Evolutionary conservation across 2,797 vertebrate species (phyloP).

Genomic region (Helicolenus hilgendorfi): DNA sequence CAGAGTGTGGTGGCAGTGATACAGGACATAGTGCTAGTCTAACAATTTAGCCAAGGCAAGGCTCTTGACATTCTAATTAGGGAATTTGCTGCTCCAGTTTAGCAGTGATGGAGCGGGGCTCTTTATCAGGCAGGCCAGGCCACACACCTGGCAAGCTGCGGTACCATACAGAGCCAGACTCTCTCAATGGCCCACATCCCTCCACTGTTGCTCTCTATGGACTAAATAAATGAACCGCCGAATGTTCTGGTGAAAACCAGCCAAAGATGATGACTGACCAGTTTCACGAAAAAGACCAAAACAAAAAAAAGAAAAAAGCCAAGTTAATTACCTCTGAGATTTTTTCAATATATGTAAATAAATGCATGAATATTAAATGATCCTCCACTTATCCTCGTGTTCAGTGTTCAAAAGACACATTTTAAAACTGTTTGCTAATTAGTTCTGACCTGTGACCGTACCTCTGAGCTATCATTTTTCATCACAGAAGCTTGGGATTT

Average conservation of each 20-base stretch:
- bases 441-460: conserved; percentile 23
- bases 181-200: conserved; percentile 69
- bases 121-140: conserved; percentile 85
- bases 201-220: conserved; percentile 52
- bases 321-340: conserved; percentile 8
- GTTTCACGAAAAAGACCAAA: conserved; percentile 8
- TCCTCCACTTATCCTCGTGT: not conserved
- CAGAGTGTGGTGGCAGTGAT: conserved; percentile 48
- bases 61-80: conserved; percentile 84
- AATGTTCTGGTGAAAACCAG: conserved; percentile 61
- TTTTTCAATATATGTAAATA: conserved; percentile 25
- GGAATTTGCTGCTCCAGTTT: conserved; percentile 81
- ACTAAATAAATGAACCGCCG: conserved; percentile 65
- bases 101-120: conserved; percentile 77
- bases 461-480: conserved; percentile 25
- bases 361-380: conserved; percentile 6
- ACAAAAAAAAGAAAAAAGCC: not conserved
- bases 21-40: conserved; percentile 39
- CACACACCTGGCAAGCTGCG: conserved; percentile 81
- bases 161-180: conserved; percentile 65
- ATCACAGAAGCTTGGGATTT: conserved; percentile 18
- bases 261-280: conserved; percentile 62
- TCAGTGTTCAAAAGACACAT: not conserved
- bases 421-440: conserved; percentile 22
- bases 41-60: conserved; percentile 67